Conservation (phyloP, 1,140 invertebrate genomes). For the Drepana arcuata region DNA sequence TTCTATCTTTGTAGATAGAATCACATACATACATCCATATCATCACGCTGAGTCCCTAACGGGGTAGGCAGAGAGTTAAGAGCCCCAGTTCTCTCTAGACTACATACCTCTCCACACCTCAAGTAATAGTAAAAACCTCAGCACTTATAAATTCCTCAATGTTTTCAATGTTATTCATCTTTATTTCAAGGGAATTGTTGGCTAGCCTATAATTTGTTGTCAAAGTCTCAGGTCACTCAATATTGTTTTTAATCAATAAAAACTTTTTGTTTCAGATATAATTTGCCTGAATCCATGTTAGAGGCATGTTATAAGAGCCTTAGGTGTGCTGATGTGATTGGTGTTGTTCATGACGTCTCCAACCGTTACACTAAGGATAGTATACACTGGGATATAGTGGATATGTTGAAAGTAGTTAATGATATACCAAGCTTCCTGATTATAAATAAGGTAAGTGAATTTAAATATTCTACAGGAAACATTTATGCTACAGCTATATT, state of each 20-base stretch:
- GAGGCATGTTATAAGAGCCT: constrained; percentile 77
- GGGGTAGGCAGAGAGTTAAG: too few relatives aligned
- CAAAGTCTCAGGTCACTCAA: too few relatives aligned
- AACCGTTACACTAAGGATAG: constrained; percentile 77
- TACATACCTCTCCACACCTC: too few relatives aligned
- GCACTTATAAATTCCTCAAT: too few relatives aligned
- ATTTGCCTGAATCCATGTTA: constrained; percentile 78
- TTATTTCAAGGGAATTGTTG: too few relatives aligned
- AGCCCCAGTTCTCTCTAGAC: too few relatives aligned
- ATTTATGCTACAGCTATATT: not conserved
- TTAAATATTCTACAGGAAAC: not conserved
- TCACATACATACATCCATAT: too few relatives aligned
- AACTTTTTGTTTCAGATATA: constrained; percentile 72
- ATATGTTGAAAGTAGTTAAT: constrained; percentile 76
- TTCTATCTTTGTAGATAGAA: too few relatives aligned
- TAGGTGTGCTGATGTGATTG: constrained; percentile 84
- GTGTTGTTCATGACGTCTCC: constrained; percentile 88
- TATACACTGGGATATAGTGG: constrained; percentile 80
- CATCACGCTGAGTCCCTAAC: too few relatives aligned
- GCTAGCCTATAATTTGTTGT: too few relatives aligned
- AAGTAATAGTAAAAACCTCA: not conserved
- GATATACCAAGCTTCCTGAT: constrained; percentile 84
- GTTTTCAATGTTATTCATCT: too few relatives aligned
- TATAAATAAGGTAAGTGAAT: constrained; percentile 84
- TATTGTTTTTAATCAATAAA: too few relatives aligned